These are phyloP conservation scores for Pterocles burchelli DNA, from an alignment of 2,113 vertebrate species.

Conservation along the genomic window DNA sequence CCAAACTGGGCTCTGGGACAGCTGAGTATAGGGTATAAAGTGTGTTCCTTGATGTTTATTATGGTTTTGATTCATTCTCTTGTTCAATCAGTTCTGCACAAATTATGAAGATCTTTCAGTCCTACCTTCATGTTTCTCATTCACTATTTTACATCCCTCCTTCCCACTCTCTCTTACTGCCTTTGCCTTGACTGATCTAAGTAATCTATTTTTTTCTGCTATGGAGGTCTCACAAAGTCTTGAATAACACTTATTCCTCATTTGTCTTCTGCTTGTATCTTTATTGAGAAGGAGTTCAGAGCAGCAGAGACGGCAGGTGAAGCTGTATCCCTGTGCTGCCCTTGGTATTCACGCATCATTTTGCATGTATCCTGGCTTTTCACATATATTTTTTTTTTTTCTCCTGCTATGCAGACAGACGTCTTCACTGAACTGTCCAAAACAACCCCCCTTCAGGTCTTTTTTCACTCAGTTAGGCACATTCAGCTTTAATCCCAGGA, in stretches of 20 bases:
- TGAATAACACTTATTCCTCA: neutral
- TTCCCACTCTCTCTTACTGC: neutral
- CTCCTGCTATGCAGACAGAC: neutral
- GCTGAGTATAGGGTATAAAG: neutral
- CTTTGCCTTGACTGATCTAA: neutral
- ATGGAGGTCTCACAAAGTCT: neutral
- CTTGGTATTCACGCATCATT: fast-evolving
- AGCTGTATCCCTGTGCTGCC: neutral
- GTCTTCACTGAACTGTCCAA: neutral
- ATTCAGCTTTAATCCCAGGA: neutral
- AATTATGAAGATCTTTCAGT: neutral
- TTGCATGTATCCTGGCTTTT: neutral
- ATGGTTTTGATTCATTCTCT: neutral
- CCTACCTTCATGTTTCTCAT: neutral
- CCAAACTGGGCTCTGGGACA: neutral
- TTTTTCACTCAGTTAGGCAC: neutral
- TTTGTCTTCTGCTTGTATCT: neutral
- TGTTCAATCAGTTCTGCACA: neutral
- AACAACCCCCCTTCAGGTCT: neutral
- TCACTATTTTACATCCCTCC: neutral
- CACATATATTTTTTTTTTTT: neutral
- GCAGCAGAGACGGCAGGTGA: neutral
- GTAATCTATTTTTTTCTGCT: neutral
- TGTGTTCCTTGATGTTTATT: neutral
- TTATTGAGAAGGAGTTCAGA: neutral